Conservation (phyloP, 2,797 vertebrate genomes). For the Thunnus albacares region DNA sequence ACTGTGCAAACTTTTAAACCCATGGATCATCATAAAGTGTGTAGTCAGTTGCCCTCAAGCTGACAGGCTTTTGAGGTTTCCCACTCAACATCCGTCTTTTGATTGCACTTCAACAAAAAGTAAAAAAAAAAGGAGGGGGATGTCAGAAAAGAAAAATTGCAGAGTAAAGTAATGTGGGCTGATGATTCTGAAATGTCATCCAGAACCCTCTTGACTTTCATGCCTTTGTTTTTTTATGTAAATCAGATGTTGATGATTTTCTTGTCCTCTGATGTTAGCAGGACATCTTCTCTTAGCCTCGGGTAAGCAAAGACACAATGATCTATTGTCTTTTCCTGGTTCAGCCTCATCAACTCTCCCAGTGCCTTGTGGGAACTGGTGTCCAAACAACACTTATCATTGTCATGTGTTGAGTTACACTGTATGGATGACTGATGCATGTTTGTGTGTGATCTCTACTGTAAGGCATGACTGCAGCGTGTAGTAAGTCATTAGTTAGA, state of each 20-base stretch:
- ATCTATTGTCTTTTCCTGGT: constrained; percentile 48
- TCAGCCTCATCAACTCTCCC: constrained; percentile 63
- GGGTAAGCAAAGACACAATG: constrained; percentile 49
- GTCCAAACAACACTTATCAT: constrained; percentile 69
- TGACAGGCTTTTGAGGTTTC: constrained; percentile 40
- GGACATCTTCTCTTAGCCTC: constrained; percentile 44
- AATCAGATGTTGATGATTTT: constrained; percentile 30
- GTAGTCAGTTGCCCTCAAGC: constrained; percentile 50
- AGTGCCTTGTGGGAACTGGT: constrained; percentile 57
- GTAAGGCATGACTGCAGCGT: constrained; percentile 42
- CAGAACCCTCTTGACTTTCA: constrained; percentile 35
- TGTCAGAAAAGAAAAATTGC: constrained; percentile 33
- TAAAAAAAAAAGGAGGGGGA: background rate
- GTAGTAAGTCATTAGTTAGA: constrained; percentile 62
- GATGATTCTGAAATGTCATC: constrained; percentile 37
- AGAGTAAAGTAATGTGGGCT: constrained; percentile 4
- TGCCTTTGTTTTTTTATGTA: constrained; percentile 49
- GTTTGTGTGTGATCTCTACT: constrained; percentile 37
- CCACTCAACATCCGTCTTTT: constrained; percentile 60
- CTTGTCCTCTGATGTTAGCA: constrained; percentile 35
- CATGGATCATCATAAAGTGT: constrained; percentile 54
- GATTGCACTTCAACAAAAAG: constrained; percentile 45
- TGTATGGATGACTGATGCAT: constrained; percentile 45
- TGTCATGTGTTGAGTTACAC: constrained; percentile 48
- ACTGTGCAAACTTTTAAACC: constrained; percentile 49